Evolutionary conservation across 2,113 vertebrate species (phyloP), one percentile per base, ranked within the genome.

Genomic region (Parus major): DNA sequence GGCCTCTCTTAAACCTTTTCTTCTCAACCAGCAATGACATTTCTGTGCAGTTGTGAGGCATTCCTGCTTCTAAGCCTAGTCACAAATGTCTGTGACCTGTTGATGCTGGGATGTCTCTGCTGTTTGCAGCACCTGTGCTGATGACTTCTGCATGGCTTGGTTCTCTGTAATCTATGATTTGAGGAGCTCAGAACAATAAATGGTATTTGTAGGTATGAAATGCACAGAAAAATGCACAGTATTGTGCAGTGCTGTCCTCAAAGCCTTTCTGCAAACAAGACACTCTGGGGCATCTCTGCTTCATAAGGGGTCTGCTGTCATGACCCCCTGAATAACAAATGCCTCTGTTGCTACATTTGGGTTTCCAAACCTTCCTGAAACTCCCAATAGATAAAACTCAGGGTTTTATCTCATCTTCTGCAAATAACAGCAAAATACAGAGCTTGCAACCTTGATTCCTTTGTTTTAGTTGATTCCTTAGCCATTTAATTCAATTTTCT

Each of bases 51-150:
- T 31, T 69, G 24, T 57, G 35, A 90, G 39, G 35, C 18, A 17
- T 90, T 95, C 75, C 61, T 65, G 1, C 79, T 86, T 60, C 21
- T 73, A n/a, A 82, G 55, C 42, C 11, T 12, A 36, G 35, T 59
- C 55, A 42, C 57, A 81, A 72, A 77, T 0, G 1, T 39, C 64
- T 73, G 11, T 86, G 75, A 80, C 76, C 46, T 65, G 0, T 46
- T 73, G 65, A 13, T 73, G 9, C 14, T 5, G 22, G 79, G 39
- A 46, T 0, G 0, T 24, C 83, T 71, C 56, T 92, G 39, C 60
- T 85, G 4, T 41, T 92, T 0, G 1, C 91, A 33, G 41, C 22
- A 29, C 42, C 42, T 1, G 0, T 59, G 36, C 27, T 0, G 0
- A 24, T 57, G 36, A 52, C 55, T 85, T 60, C 29, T 87, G 42